phyloP scores from a whole-genome alignment of 2,113 vertebrate species.

The Paramisgurnus dabryanus region DNA sequence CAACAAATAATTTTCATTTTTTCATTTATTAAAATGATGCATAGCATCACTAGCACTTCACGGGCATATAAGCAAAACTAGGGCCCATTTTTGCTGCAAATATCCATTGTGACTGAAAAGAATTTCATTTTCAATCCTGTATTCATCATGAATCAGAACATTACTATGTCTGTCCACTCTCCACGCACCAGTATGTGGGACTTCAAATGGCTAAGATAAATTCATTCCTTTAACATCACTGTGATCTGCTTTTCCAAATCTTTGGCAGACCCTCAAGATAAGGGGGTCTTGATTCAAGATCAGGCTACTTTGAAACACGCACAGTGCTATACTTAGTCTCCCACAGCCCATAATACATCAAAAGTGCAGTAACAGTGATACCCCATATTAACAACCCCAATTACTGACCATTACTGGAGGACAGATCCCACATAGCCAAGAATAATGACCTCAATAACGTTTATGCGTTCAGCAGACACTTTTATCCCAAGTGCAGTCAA shows the following conservation, averaged over 20 bases:
- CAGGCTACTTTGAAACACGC: not conserved
- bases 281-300: not conserved
- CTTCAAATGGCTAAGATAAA: conserved; percentile 6
- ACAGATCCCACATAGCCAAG: conserved; percentile 3
- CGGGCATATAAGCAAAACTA: too few relatives aligned
- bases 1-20: not conserved
- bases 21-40: too few relatives aligned
- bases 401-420: conserved; percentile 28
- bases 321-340: conserved; percentile 15
- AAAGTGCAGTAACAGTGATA: not conserved
- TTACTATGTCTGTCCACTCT: conserved; percentile 23
- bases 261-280: not conserved
- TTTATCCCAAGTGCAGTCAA: not conserved
- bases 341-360: not conserved
- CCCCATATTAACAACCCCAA: conserved; percentile 24
- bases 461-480: conserved; percentile 2
- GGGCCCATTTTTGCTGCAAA: too few relatives aligned
- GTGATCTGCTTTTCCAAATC: conserved; percentile 1
- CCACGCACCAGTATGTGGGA: not conserved
- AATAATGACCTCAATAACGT: conserved; percentile 12
- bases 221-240: not conserved
- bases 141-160: conserved; percentile 34
- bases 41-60: too few relatives aligned
- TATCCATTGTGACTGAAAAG: too few relatives aligned
- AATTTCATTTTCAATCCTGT: too few relatives aligned